These are phyloP conservation scores for Podotricha telesiphe DNA, from an alignment of 2,888 invertebrate genomes.

Conservation along the genomic window DNA sequence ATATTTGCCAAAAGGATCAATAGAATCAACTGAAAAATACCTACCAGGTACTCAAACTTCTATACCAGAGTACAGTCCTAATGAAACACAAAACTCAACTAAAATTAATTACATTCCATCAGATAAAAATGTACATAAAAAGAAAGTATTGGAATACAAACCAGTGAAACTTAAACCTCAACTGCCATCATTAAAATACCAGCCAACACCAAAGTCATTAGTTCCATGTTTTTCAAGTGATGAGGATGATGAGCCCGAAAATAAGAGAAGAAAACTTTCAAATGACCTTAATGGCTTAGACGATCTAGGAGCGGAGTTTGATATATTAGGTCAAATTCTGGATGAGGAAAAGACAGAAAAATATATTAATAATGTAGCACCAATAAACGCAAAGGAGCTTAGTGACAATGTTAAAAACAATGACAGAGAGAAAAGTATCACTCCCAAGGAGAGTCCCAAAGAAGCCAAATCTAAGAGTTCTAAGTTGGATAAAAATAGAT, in stretches of 20 bases:
- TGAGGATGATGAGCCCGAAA: constrained; percentile 75
- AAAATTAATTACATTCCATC: constrained; percentile 76
- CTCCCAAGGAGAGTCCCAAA: constrained; percentile 42
- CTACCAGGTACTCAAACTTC: constrained; percentile 69
- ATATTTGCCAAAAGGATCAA: constrained; percentile 70
- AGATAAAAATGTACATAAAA: constrained; percentile 67
- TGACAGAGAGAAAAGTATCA: neutral
- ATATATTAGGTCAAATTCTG: constrained; percentile 78
- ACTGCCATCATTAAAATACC: constrained; percentile 65
- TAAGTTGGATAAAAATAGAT: constrained; percentile 55
- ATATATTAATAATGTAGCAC: constrained; percentile 37
- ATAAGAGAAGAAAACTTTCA: constrained; percentile 68
- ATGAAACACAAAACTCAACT: constrained; percentile 54
- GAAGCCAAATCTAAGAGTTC: constrained; percentile 50
- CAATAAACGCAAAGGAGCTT: constrained; percentile 43
- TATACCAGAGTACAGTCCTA: constrained; percentile 69
- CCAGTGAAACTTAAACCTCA: constrained; percentile 68
- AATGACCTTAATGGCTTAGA: constrained; percentile 73
- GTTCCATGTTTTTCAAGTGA: constrained; percentile 80
- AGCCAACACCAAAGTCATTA: constrained; percentile 74
- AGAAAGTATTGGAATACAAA: constrained; percentile 76
- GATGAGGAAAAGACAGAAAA: constrained; percentile 69
- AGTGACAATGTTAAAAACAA: constrained; percentile 39
- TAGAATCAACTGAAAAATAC: constrained; percentile 69
- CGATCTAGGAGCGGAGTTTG: constrained; percentile 79